These are phyloP conservation scores for Microplitis mediator DNA, from an alignment of 1,140 invertebrate genomes.

Conservation along the genomic window DNA sequence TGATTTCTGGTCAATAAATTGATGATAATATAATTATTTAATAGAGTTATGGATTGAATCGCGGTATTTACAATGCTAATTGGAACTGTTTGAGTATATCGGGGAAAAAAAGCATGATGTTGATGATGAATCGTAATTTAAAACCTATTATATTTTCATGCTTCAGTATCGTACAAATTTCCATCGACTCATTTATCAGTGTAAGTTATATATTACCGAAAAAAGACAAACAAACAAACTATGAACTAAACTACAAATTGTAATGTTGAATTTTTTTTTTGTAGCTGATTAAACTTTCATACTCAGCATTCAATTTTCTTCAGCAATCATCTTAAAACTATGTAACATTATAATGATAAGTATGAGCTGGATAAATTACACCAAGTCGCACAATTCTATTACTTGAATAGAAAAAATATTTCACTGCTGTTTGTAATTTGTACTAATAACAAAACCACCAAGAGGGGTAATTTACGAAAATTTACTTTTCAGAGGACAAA, in stretches of 20 bases:
- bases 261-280: no score
- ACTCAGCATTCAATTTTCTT: constrained; percentile 17
- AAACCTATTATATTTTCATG: neutral
- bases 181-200: constrained; percentile 1
- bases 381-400: no score
- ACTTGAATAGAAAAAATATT: no score
- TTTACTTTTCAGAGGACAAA: no score
- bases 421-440: no score
- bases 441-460: no score
- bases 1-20: no score
- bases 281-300: constrained; percentile 21
- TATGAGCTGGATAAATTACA: no score
- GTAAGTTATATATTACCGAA: neutral
- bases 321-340: constrained; percentile 1
- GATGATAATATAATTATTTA: no score
- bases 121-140: constrained; percentile 1
- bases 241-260: no score
- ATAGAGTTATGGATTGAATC: neutral
- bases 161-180: neutral
- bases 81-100: neutral
- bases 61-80: neutral
- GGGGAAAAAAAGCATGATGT: neutral
- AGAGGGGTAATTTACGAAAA: no score
- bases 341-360: no score
- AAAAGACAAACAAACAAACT: neutral